A percentile compares a stretch with the other conserved stretches of the same genome.
These are phyloP conservation scores for Cheiracanthium punctorium DNA, from an alignment of 2,888 invertebrate species.

Conservation along the genomic window DNA sequence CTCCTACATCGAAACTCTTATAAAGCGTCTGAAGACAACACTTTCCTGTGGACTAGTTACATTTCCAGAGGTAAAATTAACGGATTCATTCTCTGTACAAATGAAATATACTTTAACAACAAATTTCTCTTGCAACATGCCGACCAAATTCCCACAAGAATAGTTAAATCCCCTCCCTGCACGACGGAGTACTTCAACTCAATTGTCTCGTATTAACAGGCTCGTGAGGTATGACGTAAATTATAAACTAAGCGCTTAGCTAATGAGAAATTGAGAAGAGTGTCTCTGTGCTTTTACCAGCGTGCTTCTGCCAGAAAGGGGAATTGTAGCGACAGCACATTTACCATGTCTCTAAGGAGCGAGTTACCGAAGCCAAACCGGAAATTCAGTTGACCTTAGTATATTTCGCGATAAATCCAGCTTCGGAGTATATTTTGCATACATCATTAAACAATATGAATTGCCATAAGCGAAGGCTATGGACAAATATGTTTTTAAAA, in stretches of 20 bases:
- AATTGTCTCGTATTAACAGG: conserved; percentile 7
- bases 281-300: neutral
- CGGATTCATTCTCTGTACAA: neutral
- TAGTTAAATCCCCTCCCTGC: neutral
- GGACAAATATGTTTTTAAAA: no score
- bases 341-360: neutral
- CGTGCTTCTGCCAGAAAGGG: neutral
- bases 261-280: conserved; percentile 15
- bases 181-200: neutral
- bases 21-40: no score
- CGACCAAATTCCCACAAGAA: neutral
- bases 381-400: neutral
- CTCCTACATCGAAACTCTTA: no score
- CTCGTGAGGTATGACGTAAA: conserved; percentile 4
- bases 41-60: no score
- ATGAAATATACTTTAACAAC: neutral
- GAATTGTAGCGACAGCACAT: neutral
- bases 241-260: conserved; percentile 10
- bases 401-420: neutral
- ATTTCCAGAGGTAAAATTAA: neutral
- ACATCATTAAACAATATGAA: neutral
- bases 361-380: neutral
- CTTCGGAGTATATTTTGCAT: neutral
- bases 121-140: neutral
- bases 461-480: no score